Conservation (phyloP, 2,113 vertebrate genomes). For the Tenebrosternarchus preto region DNA sequence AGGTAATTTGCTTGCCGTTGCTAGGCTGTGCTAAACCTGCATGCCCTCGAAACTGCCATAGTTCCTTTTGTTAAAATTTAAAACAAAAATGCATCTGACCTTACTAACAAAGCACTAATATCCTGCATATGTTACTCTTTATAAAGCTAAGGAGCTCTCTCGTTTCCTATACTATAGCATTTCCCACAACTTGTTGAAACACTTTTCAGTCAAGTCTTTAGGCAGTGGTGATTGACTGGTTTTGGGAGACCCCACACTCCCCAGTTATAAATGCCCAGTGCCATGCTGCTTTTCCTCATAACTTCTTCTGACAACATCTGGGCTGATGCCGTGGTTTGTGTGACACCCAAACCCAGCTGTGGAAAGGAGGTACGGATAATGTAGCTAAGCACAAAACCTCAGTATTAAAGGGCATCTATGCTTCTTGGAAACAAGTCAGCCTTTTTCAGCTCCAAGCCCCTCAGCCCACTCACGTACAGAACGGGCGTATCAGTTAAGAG, state of each 20-base stretch:
- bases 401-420: not conserved
- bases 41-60: no score
- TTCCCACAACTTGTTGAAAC: not conserved
- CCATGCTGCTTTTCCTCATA: not conserved
- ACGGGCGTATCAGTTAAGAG: constrained; percentile 40
- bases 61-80: no score
- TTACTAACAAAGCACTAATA: not conserved
- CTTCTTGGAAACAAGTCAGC: constrained; percentile 21
- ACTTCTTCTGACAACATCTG: not conserved
- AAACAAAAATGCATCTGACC: not conserved
- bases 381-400: not conserved
- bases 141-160: not conserved
- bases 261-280: not conserved
- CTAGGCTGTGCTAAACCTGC: no score
- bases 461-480: constrained; percentile 46
- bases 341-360: not conserved
- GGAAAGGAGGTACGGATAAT: not conserved
- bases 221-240: not conserved
- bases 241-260: no score
- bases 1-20: not conserved
- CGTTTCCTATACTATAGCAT: not conserved
- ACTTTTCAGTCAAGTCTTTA: not conserved
- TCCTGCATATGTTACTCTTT: not conserved
- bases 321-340: not conserved
- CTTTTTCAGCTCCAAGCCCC: not conserved